Base-by-base conservation (phyloP, 2,113 vertebrate genomes). In the Dromaius novaehollandiae region DNA sequence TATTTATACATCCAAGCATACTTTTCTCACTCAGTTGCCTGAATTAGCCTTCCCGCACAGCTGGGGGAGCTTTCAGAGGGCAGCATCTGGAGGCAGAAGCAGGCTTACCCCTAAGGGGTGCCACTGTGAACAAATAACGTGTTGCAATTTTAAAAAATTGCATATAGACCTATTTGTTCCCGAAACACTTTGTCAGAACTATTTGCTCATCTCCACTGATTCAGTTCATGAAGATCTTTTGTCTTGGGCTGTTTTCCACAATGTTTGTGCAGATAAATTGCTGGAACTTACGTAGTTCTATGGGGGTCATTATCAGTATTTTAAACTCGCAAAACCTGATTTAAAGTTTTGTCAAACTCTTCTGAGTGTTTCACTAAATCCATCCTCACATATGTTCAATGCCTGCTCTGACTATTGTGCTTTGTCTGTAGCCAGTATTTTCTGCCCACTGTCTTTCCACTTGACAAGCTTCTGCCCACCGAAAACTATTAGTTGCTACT, bases 231-330 rank as follows among this genome's bases (percentile, higher is more conserved):
- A 88, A 56, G 40, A 22, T 13, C 25, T 83, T 92, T 92, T 78
- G 30, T 75, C 25, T 48, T 36, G 28, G 36, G 14, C 19, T 74
- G 40, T 83, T 71, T 83, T 86, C 46, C 55, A 88, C 13, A 24
- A 60, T 69, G 46, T 28, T 77, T 93, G 92, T 68, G 17, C 28
- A 91, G 61, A 64, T 89, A 70, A 89, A 79, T 48, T 87, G 55
- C 73, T 89, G 73, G 50, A 79, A 68, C 18, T 61, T 58, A 5
- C n/a, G 8, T 71, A 86, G 83, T 84, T 74, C 73, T 95, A 32
- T 17, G 40, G 26, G 36, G 65, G 28, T 42, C 25, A 64, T 84
- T 84, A 36, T 55, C 11, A 19, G 51, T 80, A 83, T 84, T 92
- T 82, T 82, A 82, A 91, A 25, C 21, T 71, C 26, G 18, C 15